Evolutionary conservation across 2,888 invertebrate genomes (phyloP), one percentile per base, ranked within the genome.

Genomic region (Lysandra bellargus): DNA sequence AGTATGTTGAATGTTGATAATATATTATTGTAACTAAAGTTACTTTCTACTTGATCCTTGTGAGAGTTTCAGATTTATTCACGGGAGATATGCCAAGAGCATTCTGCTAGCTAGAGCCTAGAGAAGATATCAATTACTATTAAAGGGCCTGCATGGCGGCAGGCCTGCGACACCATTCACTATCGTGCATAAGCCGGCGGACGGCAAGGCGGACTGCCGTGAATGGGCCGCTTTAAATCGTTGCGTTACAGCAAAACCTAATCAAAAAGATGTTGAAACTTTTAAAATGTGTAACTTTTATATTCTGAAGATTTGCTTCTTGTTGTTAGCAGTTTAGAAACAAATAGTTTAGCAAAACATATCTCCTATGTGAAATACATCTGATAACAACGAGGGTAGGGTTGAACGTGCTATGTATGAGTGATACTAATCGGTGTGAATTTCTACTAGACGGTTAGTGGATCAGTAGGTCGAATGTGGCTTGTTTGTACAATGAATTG

Each of bases 371-470:
- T 37, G 69, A 69, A 69, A 37, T 33, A 30, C 14, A 69, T 69
- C 69, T 37, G 12, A 69, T 14, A 17, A 69, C 17, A 17, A 37
- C 17, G 33, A 69, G 89, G 90, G 80, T 86, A 88, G 87, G 83
- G 87, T 89, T 87, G 85, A 83, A 88, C 88, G 92, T 93, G 92
- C 92, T 91, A 89, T 91, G 91, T 88, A 91, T 85, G 85, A 83
- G 83, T 86, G 89, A 91, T 89, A 88, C 84, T 44, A 79, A 81
- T 80, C 80, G 49, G 76, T 87, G 85, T 85, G 86, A 85, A 85
- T 84, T 90, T 92, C 92, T 93, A 92, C 91, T 91, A 84, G 87
- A 85, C 83, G 83, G 94, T 94, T 93, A 93, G 94, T 94, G 86
- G 88, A 91, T 92, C 88, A 91, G 90, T 90, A 90, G 88, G 87